Evolutionary conservation across 2,888 invertebrate genomes (phyloP).

Genomic region (Philhelius pedissequus): DNA sequence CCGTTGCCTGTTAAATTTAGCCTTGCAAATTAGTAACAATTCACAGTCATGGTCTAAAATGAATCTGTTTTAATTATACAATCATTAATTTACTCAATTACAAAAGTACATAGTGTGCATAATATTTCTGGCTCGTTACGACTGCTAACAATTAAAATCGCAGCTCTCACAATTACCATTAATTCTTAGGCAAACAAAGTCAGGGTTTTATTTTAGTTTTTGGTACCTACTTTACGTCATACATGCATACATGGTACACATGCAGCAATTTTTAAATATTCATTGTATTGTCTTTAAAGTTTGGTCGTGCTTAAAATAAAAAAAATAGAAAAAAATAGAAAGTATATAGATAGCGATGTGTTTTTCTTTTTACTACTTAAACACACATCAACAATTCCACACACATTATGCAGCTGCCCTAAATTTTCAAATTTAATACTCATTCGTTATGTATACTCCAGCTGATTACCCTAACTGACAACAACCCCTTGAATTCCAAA

Average conservation of each 20-base stretch:
- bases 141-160: background rate
- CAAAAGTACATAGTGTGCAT: background rate
- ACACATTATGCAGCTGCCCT: background rate
- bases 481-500: constrained; percentile 13
- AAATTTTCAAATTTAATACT: constrained; percentile 29
- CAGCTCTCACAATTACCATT: background rate
- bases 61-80: constrained; percentile 29
- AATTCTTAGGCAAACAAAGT: constrained; percentile 42
- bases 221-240: background rate
- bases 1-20: background rate
- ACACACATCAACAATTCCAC: constrained; percentile 18
- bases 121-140: background rate
- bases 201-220: constrained; percentile 31
- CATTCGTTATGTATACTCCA: constrained; percentile 11
- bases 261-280: background rate
- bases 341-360: no score
- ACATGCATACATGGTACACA: background rate
- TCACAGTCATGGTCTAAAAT: constrained; percentile 20
- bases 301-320: background rate
- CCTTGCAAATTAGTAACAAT: background rate
- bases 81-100: constrained; percentile 37
- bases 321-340: no score
- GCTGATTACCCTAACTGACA: constrained; percentile 38
- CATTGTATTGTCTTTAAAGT: background rate
- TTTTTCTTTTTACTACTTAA: background rate